These are phyloP conservation scores for Muscidifurax raptorellus DNA, from an alignment of 1,140 invertebrate species.

Conservation along the genomic window DNA sequence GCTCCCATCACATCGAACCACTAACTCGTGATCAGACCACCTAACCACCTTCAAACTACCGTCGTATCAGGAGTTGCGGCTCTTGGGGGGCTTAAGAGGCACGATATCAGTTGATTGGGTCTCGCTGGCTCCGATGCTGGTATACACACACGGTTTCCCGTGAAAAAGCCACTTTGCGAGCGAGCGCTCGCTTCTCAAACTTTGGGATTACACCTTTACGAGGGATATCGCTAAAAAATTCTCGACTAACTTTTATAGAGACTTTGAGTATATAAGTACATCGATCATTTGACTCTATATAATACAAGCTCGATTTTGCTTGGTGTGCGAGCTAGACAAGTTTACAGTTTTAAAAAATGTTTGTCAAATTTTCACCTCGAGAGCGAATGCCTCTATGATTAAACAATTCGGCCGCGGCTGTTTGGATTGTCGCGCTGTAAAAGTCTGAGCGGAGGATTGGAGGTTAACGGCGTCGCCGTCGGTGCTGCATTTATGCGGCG, in stretches of 20 bases:
- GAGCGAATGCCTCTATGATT: background rate
- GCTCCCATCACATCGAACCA: constrained; percentile 69
- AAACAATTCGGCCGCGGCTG: background rate
- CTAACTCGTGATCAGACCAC: constrained; percentile 75
- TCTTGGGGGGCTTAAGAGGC: constrained; percentile 68
- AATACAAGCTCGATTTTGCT: too few species aligned
- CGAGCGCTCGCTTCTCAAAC: constrained; percentile 51
- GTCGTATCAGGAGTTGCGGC: constrained; percentile 73
- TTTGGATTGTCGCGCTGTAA: background rate
- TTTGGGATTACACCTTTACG: constrained; percentile 46
- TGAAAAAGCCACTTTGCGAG: constrained; percentile 30
- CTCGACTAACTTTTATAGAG: constrained; percentile 22
- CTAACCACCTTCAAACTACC: constrained; percentile 69
- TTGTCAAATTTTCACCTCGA: background rate
- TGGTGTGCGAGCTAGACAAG: too few species aligned
- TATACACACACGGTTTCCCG: background rate
- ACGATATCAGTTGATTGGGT: constrained; percentile 76
- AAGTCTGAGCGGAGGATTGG: background rate
- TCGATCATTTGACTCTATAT: constrained; percentile 27
- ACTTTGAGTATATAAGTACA: background rate
- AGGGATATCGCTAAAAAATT: constrained; percentile 43
- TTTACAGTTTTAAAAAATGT: background rate
- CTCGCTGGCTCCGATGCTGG: background rate
- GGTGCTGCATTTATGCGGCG: constrained; percentile 16
- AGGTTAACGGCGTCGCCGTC: background rate